A percentile compares a stretch with the other conserved stretches of the same genome.
phyloP scores from a whole-genome alignment of 1,140 invertebrate species.

The Scaptomyza montana region DNA sequence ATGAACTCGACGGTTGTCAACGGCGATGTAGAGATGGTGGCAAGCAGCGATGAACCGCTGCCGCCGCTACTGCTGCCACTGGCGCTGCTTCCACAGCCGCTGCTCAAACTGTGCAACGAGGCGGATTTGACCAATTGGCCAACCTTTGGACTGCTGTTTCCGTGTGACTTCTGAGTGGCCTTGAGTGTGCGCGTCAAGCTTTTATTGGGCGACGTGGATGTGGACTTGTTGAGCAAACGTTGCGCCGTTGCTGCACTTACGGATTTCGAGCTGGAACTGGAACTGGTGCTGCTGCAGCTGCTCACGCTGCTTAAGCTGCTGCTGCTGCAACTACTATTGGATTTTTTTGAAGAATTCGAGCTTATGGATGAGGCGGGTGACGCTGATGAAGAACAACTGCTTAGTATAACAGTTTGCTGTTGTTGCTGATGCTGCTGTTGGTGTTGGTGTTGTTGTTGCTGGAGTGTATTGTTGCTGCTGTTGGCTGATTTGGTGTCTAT shows the following conservation, averaged over 20 bases:
- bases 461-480: constrained; percentile 69
- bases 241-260: constrained; percentile 54
- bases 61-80: constrained; percentile 48
- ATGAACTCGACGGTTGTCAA: constrained; percentile 78
- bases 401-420: constrained; percentile 46
- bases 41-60: constrained; percentile 73
- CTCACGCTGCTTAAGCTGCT: constrained; percentile 57
- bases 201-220: constrained; percentile 63
- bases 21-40: constrained; percentile 79
- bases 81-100: constrained; percentile 58
- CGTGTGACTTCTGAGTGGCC: constrained; percentile 69
- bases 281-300: constrained; percentile 64
- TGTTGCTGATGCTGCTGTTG: constrained; percentile 45
- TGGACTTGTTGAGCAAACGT: constrained; percentile 66
- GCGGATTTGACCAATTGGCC: constrained; percentile 75
- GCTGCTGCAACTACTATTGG: constrained; percentile 63
- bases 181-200: constrained; percentile 62
- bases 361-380: constrained; percentile 78
- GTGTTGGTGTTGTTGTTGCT: constrained; percentile 50
- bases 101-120: constrained; percentile 75
- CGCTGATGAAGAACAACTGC: constrained; percentile 66
- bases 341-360: constrained; percentile 77
- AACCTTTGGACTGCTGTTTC: constrained; percentile 51
- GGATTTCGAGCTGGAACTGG: constrained; percentile 42
- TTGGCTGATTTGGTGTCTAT: constrained; percentile 68